Evolutionary conservation across 1,140 invertebrate species (phyloP), one percentile per base, ranked within the genome.

Genomic region (Helicoverpa armigera): DNA sequence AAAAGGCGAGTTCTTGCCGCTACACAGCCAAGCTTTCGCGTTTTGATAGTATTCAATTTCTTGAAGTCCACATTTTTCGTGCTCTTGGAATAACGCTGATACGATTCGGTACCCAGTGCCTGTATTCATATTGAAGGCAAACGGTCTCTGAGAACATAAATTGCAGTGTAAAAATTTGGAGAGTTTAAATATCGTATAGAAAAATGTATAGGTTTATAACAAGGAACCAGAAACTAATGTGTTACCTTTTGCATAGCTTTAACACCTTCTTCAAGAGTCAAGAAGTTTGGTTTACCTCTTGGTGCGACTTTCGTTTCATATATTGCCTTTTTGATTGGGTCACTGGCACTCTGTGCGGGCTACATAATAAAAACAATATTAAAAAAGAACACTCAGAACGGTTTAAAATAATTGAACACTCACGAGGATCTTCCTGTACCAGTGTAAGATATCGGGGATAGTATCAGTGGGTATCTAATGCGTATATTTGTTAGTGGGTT

Each of bases 21-120:
- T 94, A 1, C 95, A 93, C 12, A 96, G 82, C 88, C 95, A 95
- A 0, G 96, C 96, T 88, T 96, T 93, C 2, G 92, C 88, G 0
- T 95, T 90, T 74, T 96, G 95, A 2, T 96, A 79, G 79, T 95
- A 96, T 81, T 95, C 89, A 53, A 97, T 96, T 88, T 96, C 96
- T 80, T 96, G 94, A 10, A 97, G 90, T 12, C 95, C 96, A 88
- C 96, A 97, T 89, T 97, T 97, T 85, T 97, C 96, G 48, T 96
- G 95, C 87, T 97, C 96, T 2, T 91, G 86, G 85, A 96, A 97
- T 69, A 95, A 96, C 88, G 96, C 95, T 65, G 96, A 94, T 35
- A 97, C 95, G 0, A 96, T 65, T 89, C 96, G 95, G 85, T 97
- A 97, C 0, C 96, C 95, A 2, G 94, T 86, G 3, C 96, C 96